Evolutionary conservation across 2,113 vertebrate genomes (phyloP), one percentile per base, ranked within the genome.

Genomic region (Osmerus mordax): DNA sequence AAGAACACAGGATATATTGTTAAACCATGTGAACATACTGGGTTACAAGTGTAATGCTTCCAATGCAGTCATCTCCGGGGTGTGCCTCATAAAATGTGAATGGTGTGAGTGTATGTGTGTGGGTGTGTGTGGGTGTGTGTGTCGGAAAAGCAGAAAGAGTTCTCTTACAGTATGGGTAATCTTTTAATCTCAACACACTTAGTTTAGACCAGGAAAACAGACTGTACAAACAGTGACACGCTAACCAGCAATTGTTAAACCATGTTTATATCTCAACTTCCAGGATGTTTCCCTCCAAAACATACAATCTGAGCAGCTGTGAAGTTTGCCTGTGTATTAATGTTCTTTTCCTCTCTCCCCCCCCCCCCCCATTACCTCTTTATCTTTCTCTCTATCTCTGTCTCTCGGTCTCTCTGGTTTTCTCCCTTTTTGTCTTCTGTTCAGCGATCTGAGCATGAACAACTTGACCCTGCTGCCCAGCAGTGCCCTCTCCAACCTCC

Each of bases 361-460:
- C 5, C 15, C 5, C 15, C 32, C 28, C 32, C 12, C 25, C 61
- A 25, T 3, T 9, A 32, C 61, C 18, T 36, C 32, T 16, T 18
- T 7, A 36, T 16, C 68, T 28, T 12, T 14, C 12, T 14, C 12
- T 61, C 19, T 61, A 8, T 29, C 23, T 25, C 59, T 61, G 0
- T 61, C 59, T 29, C 4, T 5, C 12, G 13, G 23, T 25, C 59
- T 8, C 59, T 29, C 59, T 29, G 23, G 13, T 12, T 13, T 6
- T 41, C 36, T 41, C 36, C 21, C 59, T 61, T 21, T 61, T 13
- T 62, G 25, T 62, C 60, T 29, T 62, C 12, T 64, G 25, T 15
- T 15, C 60, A 62, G 60, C 4, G 60, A 62, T 28, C 23, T 62
- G 60, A 62, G 60, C 9, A 62, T 62, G 60, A 62, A 62, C 60